Evolutionary conservation across 2,113 vertebrate species (phyloP).

Genomic region (Chionodraco myersi): DNA sequence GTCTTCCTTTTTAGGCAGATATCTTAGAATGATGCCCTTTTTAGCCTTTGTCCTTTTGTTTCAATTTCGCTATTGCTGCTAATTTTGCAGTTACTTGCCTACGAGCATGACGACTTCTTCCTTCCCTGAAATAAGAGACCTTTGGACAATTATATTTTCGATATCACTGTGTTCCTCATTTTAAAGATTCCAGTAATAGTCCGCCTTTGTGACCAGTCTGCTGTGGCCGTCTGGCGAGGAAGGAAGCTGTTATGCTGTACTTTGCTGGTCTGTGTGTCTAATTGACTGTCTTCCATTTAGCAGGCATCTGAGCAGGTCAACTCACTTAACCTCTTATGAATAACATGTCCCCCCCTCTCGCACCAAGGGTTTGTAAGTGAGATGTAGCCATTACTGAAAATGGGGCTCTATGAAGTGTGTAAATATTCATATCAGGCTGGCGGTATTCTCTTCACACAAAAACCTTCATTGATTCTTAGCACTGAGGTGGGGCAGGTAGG

Average conservation of each 20-base stretch:
- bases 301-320: constrained; percentile 73
- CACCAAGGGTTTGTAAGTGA: constrained; percentile 67
- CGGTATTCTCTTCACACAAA: constrained; percentile 17
- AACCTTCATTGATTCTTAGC: constrained; percentile 32
- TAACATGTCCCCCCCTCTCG: constrained; percentile 69
- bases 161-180: neutral
- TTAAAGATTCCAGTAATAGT: constrained; percentile 24
- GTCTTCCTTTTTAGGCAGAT: neutral
- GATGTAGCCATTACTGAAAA: constrained; percentile 61
- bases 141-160: neutral
- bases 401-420: constrained; percentile 56
- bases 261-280: constrained; percentile 49
- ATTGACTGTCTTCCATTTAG: constrained; percentile 73
- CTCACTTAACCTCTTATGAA: constrained; percentile 78
- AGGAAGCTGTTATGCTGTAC: constrained; percentile 49
- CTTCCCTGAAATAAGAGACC: neutral
- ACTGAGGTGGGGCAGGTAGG: constrained; percentile 33
- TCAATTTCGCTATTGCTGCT: neutral
- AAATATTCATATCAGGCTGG: constrained; percentile 71
- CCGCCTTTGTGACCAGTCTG: constrained; percentile 19
- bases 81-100: neutral
- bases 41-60: neutral
- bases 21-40: neutral
- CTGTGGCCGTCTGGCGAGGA: constrained; percentile 23
- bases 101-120: neutral